Base-by-base conservation (phyloP, 2,888 invertebrate genomes). In the Dascillus cervinus region DNA sequence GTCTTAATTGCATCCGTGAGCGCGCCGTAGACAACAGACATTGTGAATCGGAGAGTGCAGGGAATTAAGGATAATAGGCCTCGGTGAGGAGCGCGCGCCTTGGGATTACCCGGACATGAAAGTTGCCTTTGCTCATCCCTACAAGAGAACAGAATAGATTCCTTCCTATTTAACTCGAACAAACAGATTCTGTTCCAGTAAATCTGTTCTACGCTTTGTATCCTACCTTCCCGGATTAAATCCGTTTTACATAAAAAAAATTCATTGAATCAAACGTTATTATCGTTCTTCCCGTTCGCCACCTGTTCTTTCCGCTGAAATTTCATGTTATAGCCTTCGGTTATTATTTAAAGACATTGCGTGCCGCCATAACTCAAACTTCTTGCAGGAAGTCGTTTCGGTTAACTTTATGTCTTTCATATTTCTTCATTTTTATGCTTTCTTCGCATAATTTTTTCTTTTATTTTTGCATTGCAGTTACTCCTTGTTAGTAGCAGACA, bases 381-480 rank as follows among this genome's bases (percentile, higher is more conserved):
- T 51, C 50, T 48, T 52, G 47, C 48, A 50, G 52, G 46, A 31
- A 33, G 58, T 56, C 61, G 56, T 60, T 56, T 46, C 52, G n/a
- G 45, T 49, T 53, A 56, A 61, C 58, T 64, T 64, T 62, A 64
- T 62, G 60, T 58, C 60, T 53, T 52, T 58, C 56, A 63, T 64
- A 62, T 61, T 60, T 64, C 62, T 62, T 62, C 58, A 64, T 64
- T 63, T 64, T n/a, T n/a, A n/a, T n/a, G n/a, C n/a, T n/a, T n/a
- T n/a, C n/a, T n/a, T n/a, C n/a, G n/a, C n/a, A n/a, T n/a, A n/a
- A n/a, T n/a, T n/a, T n/a, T n/a, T n/a, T n/a, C n/a, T n/a, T n/a
- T n/a, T n/a, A n/a, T n/a, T n/a, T n/a, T n/a, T n/a, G n/a, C n/a
- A n/a, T n/a, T n/a, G n/a, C n/a, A n/a, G n/a, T n/a, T n/a, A n/a